These are phyloP conservation scores for Ametastegia equiseti DNA, from an alignment of 2,888 invertebrate species.

Conservation along the genomic window DNA sequence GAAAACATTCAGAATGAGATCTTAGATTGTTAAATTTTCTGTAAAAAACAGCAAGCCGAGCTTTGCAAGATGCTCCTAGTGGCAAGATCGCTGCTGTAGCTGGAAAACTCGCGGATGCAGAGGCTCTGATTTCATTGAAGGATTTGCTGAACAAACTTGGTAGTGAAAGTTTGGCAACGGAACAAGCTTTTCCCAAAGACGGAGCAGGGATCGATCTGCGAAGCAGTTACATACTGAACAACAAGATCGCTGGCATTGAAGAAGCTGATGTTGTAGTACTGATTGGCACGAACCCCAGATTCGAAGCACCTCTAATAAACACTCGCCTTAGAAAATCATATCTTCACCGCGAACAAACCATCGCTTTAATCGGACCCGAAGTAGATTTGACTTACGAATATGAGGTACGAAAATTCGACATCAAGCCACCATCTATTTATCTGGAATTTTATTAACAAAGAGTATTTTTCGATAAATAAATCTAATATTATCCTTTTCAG, in stretches of 20 bases:
- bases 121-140: slow-evolving; percentile 93
- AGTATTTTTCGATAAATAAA: slow-evolving; percentile 1
- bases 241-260: slow-evolving; percentile 92
- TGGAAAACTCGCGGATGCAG: slow-evolving; percentile 95
- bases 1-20: neutral
- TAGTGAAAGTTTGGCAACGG: slow-evolving; percentile 92
- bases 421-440: neutral
- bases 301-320: slow-evolving; percentile 97
- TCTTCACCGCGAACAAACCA: slow-evolving; percentile 91
- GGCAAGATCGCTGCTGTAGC: slow-evolving; percentile 89
- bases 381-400: slow-evolving; percentile 96
- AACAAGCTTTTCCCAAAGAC: slow-evolving; percentile 90
- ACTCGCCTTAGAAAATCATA: slow-evolving; percentile 96
- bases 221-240: slow-evolving; percentile 95
- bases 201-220: slow-evolving; percentile 91
- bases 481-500: slow-evolving; percentile 73
- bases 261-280: slow-evolving; percentile 95
- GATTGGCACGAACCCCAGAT: slow-evolving; percentile 97
- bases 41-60: slow-evolving; percentile 78
- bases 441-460: neutral
- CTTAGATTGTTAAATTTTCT: neutral
- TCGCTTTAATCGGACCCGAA: slow-evolving; percentile 93
- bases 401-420: slow-evolving; percentile 77
- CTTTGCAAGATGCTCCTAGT: slow-evolving; percentile 82
- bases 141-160: slow-evolving; percentile 94